A percentile compares a stretch with the other conserved stretches of the same genome.
Evolutionary conservation across 2,888 invertebrate genomes (phyloP).

Genomic region (Caenorhabditis becei): DNA sequence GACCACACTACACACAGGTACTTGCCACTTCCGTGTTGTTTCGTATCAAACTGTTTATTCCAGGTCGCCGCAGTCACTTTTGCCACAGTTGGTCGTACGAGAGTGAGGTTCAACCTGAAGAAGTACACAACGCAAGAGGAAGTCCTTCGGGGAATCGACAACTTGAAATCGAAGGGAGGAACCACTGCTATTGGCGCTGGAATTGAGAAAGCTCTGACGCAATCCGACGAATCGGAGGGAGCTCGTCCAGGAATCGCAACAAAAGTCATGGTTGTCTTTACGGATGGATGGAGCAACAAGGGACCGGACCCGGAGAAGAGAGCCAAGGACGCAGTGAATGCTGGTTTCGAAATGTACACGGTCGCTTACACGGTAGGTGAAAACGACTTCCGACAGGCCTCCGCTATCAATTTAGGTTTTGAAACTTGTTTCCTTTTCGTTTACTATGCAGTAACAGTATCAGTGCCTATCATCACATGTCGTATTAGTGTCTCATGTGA

Average conservation of each 20-base stretch:
- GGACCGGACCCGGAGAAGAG: conserved; percentile 76
- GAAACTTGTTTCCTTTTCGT: conserved; percentile 19
- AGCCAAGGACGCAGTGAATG: conserved; percentile 70
- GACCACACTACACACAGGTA: conserved; percentile 77
- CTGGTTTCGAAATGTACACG: conserved; percentile 77
- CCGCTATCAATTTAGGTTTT: conserved; percentile 15
- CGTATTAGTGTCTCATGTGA: conserved; percentile 14
- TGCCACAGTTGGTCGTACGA: conserved; percentile 76
- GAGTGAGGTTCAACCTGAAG: conserved; percentile 77
- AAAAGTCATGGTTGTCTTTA: conserved; percentile 80
- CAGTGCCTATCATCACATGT: conserved; percentile 18
- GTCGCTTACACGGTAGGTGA: conserved; percentile 72
- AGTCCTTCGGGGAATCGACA: conserved; percentile 73
- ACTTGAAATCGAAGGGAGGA: conserved; percentile 75
- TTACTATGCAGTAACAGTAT: conserved; percentile 21
- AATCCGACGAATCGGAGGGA: conserved; percentile 75
- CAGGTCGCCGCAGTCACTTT: conserved; percentile 78
- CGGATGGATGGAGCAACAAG: conserved; percentile 80
- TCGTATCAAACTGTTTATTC: too few relatives aligned
- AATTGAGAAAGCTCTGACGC: conserved; percentile 76
- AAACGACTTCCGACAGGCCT: conserved; percentile 2
- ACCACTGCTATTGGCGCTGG: conserved; percentile 80
- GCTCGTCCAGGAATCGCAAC: conserved; percentile 80
- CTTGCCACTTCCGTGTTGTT: too few relatives aligned
- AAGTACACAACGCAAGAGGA: conserved; percentile 72